Base-by-base conservation (phyloP, 1,140 invertebrate genomes). In the Oscheius sp. region DNA sequence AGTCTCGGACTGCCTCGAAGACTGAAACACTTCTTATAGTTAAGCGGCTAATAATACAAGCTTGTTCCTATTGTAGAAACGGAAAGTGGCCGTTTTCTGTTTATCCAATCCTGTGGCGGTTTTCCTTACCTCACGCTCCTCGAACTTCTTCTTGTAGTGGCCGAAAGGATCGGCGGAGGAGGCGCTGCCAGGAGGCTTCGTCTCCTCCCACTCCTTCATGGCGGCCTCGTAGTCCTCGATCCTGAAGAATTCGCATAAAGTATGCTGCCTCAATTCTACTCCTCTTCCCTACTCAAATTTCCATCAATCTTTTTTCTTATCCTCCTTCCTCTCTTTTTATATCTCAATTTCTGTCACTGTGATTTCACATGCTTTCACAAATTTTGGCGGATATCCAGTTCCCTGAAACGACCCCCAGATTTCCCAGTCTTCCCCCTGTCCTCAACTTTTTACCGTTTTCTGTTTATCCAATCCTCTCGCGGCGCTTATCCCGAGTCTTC, bases 131-230 rank as follows among this genome's bases (percentile, higher is more conserved):
- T 83, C 77, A 10, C 77, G 38, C 52, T 79, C 81, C 66, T 84
- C 81, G 35, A 74, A 75, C 69, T 82, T 84, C 66, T 77, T 82
- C 61, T 84, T 83, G 72, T 83, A 83, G 55, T 82, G 75, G 29
- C 78, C 80, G 62, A 75, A 77, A 34, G 69, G 68, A 70, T 79
- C 74, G 20, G 73, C 78, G 46, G 79, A 82, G 32, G 79, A 75
- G n/a, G 81, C 82, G 10, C 77, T 79, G 31, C 82, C 82, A 34
- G 82, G 82, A 32, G 82, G 82, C 49, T 73, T 73, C 49, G 80
- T 82, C 74, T 83, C 82, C 66, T 83, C 82, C 80, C 80, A 83
- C 34, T 83, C 82, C 36, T 79, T 79, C 18, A 83, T 77, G 23
- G 82, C 82, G 10, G 78, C 61, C 45, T 83, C 82, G 65, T 81